A percentile compares a stretch with the other conserved stretches of the same genome.
Conservation (phyloP, 2,113 vertebrate genomes). For the Oncorhynchus keta region DNA sequence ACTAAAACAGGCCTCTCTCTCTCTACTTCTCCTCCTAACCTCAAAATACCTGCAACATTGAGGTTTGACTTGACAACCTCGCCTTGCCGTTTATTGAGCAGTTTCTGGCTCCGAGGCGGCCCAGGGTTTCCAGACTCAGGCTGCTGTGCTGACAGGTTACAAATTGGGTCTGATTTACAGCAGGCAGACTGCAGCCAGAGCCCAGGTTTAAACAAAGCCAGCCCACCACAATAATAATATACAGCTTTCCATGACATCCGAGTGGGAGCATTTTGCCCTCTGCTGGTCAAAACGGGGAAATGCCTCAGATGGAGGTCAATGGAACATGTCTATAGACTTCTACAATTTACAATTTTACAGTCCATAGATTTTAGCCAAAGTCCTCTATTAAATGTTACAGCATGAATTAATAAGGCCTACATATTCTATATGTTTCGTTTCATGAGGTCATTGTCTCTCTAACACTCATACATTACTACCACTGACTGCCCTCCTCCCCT, state of each 20-base stretch:
- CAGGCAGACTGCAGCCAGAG: conserved; percentile 24
- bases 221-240: conserved; percentile 6
- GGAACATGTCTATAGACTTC: neutral
- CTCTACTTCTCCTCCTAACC: neutral
- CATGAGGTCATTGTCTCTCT: no score
- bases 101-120: neutral
- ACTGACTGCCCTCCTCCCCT: no score
- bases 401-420: no score
- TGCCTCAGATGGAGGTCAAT: neutral
- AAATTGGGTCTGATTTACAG: conserved; percentile 80
- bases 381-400: no score
- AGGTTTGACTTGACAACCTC: conserved; percentile 2
- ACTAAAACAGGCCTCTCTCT: neutral
- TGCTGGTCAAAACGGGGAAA: neutral
- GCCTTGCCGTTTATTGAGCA: conserved; percentile 2
- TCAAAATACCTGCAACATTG: neutral
- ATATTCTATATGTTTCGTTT: no score
- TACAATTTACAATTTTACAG: no score
- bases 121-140: conserved; percentile 42
- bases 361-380: no score
- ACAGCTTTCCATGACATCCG: neutral
- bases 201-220: conserved; percentile 12
- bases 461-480: no score
- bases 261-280: neutral
- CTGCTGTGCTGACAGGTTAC: conserved; percentile 80